phyloP scores from a whole-genome alignment of 2,888 invertebrate species.

The Trissolcus japonicus region DNA sequence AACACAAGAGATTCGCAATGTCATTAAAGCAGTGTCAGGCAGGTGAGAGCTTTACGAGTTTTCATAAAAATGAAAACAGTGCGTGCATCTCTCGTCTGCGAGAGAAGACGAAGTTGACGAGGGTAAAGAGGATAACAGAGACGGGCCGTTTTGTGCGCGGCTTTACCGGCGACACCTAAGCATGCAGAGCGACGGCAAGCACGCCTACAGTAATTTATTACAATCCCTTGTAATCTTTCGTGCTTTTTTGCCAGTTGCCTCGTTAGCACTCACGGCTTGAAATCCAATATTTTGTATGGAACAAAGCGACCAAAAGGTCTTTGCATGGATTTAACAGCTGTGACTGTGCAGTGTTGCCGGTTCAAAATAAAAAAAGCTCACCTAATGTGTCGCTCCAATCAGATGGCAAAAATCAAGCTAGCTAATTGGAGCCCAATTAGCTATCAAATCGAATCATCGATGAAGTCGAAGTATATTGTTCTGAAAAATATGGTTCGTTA shows the following conservation, averaged over 20 bases:
- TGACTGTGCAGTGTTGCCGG: slow-evolving; percentile 31
- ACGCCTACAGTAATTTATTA: slow-evolving; percentile 67
- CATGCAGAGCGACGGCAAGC: slow-evolving; percentile 54
- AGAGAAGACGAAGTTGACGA: slow-evolving; percentile 43
- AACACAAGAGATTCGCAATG: slow-evolving; percentile 60
- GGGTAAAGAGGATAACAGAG: slow-evolving; percentile 53
- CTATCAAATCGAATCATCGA: not conserved
- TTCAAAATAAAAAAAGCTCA: slow-evolving; percentile 14
- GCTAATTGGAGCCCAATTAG: no score
- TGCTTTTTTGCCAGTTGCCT: slow-evolving; percentile 60
- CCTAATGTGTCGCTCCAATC: not conserved
- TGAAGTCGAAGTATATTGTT: not conserved
- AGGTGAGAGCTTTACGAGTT: slow-evolving; percentile 64
- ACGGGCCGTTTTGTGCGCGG: slow-evolving; percentile 47
- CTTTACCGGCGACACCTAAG: slow-evolving; percentile 55
- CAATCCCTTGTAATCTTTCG: slow-evolving; percentile 66
- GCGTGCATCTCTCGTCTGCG: slow-evolving; percentile 43
- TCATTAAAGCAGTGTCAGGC: slow-evolving; percentile 62
- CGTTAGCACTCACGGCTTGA: slow-evolving; percentile 54
- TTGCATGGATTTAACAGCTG: slow-evolving; percentile 52
- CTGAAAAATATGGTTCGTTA: not conserved
- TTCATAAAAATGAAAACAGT: slow-evolving; percentile 66
- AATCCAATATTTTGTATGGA: slow-evolving; percentile 56
- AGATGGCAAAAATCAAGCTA: not conserved
- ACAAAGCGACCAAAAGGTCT: slow-evolving; percentile 49